Evolutionary conservation across 2,888 invertebrate species (phyloP), one percentile per base, ranked within the genome.

Genomic region (Pristionchus mayeri): DNA sequence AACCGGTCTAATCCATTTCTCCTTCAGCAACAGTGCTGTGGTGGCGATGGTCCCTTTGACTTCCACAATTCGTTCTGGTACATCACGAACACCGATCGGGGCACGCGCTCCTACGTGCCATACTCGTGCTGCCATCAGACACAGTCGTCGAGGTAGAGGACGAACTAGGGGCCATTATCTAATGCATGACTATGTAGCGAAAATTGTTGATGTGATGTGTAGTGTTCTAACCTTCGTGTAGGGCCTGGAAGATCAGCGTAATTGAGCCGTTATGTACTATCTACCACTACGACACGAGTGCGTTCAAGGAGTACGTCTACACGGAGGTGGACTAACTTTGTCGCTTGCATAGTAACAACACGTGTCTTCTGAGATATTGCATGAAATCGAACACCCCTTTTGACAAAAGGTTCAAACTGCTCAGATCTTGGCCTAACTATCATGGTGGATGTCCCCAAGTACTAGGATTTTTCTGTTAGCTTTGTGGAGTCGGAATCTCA

Each of bases 11-110:
- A 48, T 30, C 30, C 3, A 50, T 16, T 48, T 18, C 13, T 50
- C 50, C 24, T 91, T 85, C 85, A 92, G 92, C 90, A 92, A 79
- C 85, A 90, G 85, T 92, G 92, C 86, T 92, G 92, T 81, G 92
- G 92, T 11, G 89, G 89, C 24, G 82, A 85, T 50, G 89, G 90
- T 0, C 88, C 91, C 2, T 67, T 78, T 11, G 92, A 92, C 83
- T 92, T 92, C 86, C 85, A 90, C 52, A 88, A 89, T 67, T 91
- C 91, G n/a, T 92, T 90, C 85, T 92, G 92, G 92, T 92, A 90
- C 80, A 86, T 91, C 9, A 92, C 91, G 11, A 92, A 92, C 86
- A 89, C 86, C 2, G 85, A 90, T 24, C 60, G 91, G 34, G 92
- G 92, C 21, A 92, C 92, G 7, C 63, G 89, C 44, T 90, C 90